A percentile compares a stretch with the other conserved stretches of the same genome.
Conservation (phyloP, 1,140 invertebrate genomes). For the Caenorhabditis remanei region DNA sequence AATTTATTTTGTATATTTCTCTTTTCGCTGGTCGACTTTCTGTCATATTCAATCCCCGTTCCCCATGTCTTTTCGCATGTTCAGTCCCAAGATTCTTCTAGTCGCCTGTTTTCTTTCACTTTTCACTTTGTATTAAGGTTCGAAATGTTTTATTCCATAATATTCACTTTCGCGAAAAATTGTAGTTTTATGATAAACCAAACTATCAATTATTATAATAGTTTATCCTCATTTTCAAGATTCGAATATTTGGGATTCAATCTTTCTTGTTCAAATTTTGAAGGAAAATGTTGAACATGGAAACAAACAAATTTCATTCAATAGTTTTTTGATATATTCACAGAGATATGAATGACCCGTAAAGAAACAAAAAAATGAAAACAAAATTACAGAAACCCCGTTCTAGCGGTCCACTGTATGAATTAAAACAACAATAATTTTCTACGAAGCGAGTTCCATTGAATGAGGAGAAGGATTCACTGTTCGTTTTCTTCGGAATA, state of each 20-base stretch:
- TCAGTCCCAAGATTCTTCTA: conserved; percentile 5
- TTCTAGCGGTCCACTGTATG: not conserved
- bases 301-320: not conserved
- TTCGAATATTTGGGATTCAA: too few species aligned
- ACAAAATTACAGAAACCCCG: not conserved
- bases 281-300: too few species aligned
- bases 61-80: not conserved
- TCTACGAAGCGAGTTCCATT: conserved; percentile 32
- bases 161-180: too few species aligned
- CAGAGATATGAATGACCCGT: conserved; percentile 18
- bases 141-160: too few species aligned
- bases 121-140: not conserved
- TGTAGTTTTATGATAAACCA: too few species aligned
- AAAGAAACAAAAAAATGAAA: not conserved
- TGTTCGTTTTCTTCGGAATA: conserved; percentile 54
- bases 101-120: not conserved
- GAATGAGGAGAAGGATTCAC: conserved; percentile 7
- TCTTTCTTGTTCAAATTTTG: too few species aligned
- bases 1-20: not conserved
- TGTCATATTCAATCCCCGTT: conserved; percentile 28
- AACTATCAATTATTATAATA: too few species aligned
- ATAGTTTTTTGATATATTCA: not conserved
- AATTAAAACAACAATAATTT: not conserved
- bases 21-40: conserved; percentile 10
- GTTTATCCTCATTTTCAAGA: too few species aligned